Conservation (phyloP, 1,140 invertebrate species). For the Leptinotarsa defecta region DNA sequence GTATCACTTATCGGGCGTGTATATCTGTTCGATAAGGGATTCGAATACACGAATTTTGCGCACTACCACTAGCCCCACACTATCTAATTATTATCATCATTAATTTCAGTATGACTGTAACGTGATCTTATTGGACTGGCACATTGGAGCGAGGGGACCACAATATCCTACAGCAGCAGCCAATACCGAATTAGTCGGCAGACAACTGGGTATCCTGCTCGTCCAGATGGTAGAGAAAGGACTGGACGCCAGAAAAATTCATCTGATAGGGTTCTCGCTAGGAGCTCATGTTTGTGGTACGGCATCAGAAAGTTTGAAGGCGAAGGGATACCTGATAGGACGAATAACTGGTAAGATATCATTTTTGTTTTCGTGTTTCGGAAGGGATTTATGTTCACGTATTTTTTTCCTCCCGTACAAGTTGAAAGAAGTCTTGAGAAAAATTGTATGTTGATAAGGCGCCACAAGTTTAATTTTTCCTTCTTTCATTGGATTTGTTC, state of each 20-base stretch:
- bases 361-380: background rate
- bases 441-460: too few species aligned
- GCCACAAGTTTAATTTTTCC: too few species aligned
- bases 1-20: too few species aligned
- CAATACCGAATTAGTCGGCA: conserved; percentile 67
- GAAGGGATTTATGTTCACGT: too few species aligned
- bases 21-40: too few species aligned
- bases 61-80: too few species aligned
- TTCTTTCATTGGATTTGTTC: too few species aligned
- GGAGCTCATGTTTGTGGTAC: conserved; percentile 78
- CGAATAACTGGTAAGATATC: conserved; percentile 67
- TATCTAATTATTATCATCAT: too few species aligned
- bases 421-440: too few species aligned
- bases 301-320: conserved; percentile 68
- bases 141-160: conserved; percentile 63
- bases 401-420: too few species aligned
- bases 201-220: conserved; percentile 65
- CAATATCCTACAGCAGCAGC: conserved; percentile 70
- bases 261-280: conserved; percentile 78
- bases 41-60: too few species aligned
- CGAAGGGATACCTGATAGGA: conserved; percentile 62
- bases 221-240: conserved; percentile 60
- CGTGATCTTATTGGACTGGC: conserved; percentile 71
- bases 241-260: conserved; percentile 60
- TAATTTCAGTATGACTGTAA: conserved; percentile 62